Percentiles rank a stretch among this genome's conserved stretches.
These are phyloP conservation scores for Pristionchus japonicus DNA, from an alignment of 2,888 invertebrate species.

Conservation along the genomic window DNA sequence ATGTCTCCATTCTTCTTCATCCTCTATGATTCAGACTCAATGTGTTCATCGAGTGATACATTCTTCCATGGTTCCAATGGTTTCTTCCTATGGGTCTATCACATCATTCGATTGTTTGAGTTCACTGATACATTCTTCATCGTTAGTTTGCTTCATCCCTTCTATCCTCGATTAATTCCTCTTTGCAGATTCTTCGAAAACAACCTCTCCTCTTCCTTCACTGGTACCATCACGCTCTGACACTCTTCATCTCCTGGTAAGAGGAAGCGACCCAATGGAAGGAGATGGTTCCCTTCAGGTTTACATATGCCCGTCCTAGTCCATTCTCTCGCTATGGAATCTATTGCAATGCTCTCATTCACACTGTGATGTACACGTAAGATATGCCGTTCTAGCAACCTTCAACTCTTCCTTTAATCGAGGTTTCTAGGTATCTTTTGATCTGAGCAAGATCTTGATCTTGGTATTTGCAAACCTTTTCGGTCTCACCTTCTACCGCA, in stretches of 20 bases:
- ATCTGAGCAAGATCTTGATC: neutral
- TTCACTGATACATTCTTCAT: conserved; percentile 21
- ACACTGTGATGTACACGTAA: neutral
- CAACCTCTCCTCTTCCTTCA: conserved; percentile 3
- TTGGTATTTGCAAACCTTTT: neutral
- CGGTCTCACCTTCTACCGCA: neutral
- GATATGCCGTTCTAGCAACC: neutral
- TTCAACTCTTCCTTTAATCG: neutral
- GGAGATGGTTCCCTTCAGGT: no score
- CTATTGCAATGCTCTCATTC: neutral
- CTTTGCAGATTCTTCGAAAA: neutral
- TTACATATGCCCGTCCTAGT: neutral
- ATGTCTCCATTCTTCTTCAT: neutral
- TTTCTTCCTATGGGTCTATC: neutral
- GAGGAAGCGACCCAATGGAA: no score
- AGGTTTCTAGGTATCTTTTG: neutral
- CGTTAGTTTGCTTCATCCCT: neutral
- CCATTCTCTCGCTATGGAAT: neutral
- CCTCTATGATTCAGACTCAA: neutral
- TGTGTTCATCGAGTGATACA: neutral
- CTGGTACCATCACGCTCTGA: neutral
- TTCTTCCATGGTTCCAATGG: conserved; percentile 8
- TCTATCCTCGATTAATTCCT: neutral
- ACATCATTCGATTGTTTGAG: neutral
- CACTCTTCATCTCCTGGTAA: neutral